These are phyloP conservation scores for Xenus cinereus DNA, from an alignment of 2,113 vertebrate species.

Conservation along the genomic window DNA sequence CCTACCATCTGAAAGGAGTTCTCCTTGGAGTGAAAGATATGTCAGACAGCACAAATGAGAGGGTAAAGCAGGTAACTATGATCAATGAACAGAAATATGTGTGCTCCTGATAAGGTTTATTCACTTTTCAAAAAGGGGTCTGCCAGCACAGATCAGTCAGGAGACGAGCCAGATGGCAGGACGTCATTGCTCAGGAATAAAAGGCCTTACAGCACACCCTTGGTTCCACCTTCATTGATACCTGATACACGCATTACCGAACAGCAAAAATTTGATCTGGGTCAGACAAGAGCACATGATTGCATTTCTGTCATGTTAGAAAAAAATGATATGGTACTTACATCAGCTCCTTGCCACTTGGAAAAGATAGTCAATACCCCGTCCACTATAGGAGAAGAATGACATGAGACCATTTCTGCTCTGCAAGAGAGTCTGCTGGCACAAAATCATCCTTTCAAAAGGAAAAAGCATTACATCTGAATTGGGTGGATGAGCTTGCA, in stretches of 20 bases:
- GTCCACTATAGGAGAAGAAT: background rate
- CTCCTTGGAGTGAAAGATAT: background rate
- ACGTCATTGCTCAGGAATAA: background rate
- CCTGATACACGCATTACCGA: background rate
- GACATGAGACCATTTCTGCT: background rate
- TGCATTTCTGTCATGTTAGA: background rate
- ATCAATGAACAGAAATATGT: conserved; percentile 38
- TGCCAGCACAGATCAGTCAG: conserved; percentile 16
- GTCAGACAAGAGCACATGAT: background rate
- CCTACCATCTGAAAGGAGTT: background rate
- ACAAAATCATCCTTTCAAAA: background rate
- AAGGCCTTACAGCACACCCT: background rate
- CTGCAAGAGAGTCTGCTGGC: background rate
- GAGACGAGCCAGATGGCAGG: background rate
- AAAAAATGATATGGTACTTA: background rate
- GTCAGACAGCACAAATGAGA: background rate
- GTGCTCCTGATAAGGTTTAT: background rate
- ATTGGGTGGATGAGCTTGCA: background rate
- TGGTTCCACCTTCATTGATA: conserved; percentile 17
- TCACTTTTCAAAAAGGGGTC: background rate
- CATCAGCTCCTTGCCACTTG: background rate
- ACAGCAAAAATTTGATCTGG: background rate
- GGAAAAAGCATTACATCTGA: background rate
- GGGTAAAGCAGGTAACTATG: background rate
- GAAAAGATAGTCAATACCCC: background rate